These are phyloP conservation scores for Hyles vespertilio DNA, from an alignment of 1,140 invertebrate genomes.

Conservation along the genomic window DNA sequence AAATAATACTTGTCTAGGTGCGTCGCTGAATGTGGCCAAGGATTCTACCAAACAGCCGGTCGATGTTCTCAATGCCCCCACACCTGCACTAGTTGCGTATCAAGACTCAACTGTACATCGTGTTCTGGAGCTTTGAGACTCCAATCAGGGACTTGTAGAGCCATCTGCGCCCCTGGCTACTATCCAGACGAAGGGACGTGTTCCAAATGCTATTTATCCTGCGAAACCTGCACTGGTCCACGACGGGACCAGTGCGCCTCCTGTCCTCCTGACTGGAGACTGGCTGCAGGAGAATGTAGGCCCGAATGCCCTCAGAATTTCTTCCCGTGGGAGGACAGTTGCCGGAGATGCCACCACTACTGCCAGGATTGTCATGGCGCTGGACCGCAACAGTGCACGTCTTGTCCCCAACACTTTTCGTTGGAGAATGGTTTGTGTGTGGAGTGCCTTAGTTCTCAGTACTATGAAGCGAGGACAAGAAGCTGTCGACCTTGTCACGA, in stretches of 20 bases:
- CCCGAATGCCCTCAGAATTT: constrained; percentile 89
- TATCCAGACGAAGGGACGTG: constrained; percentile 89
- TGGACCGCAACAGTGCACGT: constrained; percentile 81
- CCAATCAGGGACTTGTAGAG: constrained; percentile 87
- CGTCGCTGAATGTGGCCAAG: constrained; percentile 83
- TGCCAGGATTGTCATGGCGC: constrained; percentile 82
- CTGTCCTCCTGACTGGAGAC: constrained; percentile 84
- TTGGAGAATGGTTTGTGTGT: constrained; percentile 83
- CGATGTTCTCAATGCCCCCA: constrained; percentile 85
- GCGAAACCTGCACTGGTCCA: constrained; percentile 81
- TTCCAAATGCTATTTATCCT: constrained; percentile 87
- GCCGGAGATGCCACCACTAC: constrained; percentile 88
- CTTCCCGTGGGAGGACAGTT: constrained; percentile 85
- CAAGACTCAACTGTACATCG: constrained; percentile 84
- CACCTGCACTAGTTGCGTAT: constrained; percentile 85
- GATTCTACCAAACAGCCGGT: constrained; percentile 82
- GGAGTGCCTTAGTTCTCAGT: constrained; percentile 83
- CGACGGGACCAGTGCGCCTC: constrained; percentile 88
- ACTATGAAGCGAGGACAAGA: constrained; percentile 81
- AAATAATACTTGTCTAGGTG: constrained; percentile 68
- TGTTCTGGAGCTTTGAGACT: constrained; percentile 84
- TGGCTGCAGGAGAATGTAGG: constrained; percentile 87
- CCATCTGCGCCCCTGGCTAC: constrained; percentile 84
- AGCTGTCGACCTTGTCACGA: constrained; percentile 82
- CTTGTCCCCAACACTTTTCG: constrained; percentile 82